phyloP scores from a whole-genome alignment of 2,888 invertebrate species.

The Rhabditoides inermis region DNA sequence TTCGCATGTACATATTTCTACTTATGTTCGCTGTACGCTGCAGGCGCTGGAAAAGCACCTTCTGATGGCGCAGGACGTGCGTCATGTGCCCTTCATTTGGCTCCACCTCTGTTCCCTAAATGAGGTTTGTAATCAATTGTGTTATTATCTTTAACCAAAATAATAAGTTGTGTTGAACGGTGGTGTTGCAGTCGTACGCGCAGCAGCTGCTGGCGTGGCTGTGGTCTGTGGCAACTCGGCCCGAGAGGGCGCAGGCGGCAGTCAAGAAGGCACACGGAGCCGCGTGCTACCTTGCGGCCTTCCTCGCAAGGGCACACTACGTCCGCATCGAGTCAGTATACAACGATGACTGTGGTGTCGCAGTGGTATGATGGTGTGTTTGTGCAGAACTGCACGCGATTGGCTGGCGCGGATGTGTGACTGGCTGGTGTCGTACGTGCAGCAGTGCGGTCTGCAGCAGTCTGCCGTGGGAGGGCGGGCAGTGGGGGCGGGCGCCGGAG shows the following conservation, averaged over 20 bases:
- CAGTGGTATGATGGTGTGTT: not conserved
- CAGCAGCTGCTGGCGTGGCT: slow-evolving; percentile 24
- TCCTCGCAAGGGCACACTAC: slow-evolving; percentile 38
- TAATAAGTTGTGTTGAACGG: not conserved
- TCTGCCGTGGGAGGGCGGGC: slow-evolving; percentile 1
- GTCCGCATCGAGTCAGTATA: slow-evolving; percentile 28
- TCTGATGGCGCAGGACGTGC: slow-evolving; percentile 28
- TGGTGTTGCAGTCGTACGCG: slow-evolving; percentile 16
- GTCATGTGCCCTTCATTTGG: slow-evolving; percentile 42
- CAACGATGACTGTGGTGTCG: no score
- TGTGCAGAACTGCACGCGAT: slow-evolving; percentile 22
- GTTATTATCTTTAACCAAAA: not conserved
- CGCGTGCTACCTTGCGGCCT: slow-evolving; percentile 39
- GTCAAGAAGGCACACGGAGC: slow-evolving; percentile 43
- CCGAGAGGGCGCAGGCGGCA: slow-evolving; percentile 32
- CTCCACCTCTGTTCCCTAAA: slow-evolving; percentile 35
- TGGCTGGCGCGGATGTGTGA: slow-evolving; percentile 35
- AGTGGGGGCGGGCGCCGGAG: slow-evolving; percentile 15
- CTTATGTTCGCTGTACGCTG: no score
- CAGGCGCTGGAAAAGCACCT: slow-evolving; percentile 32
- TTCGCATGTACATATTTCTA: no score
- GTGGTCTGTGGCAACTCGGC: slow-evolving; percentile 34
- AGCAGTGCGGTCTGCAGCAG: slow-evolving; percentile 20
- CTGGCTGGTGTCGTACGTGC: slow-evolving; percentile 38
- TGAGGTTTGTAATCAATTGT: slow-evolving; percentile 7